phyloP scores from a whole-genome alignment of 2,888 invertebrate genomes.

The Elmis aenea region DNA sequence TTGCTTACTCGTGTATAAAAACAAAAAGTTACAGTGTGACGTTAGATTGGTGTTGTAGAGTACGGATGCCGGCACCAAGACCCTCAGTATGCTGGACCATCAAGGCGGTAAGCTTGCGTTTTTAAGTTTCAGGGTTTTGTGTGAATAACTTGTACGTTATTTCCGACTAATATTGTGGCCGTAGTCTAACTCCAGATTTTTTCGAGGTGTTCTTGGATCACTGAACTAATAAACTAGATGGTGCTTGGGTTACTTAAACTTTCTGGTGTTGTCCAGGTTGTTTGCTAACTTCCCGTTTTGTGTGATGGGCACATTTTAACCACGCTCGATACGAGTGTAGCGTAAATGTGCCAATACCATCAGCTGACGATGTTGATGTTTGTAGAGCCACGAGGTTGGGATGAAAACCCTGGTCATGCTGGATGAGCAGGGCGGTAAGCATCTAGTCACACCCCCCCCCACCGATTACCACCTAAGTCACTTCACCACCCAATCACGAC shows the following conservation, averaged over 20 bases:
- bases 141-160: too few relatives aligned
- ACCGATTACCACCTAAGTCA: slow-evolving; percentile 20
- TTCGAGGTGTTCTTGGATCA: neutral
- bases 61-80: slow-evolving; percentile 88
- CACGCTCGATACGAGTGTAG: slow-evolving; percentile 15
- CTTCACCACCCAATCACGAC: slow-evolving; percentile 20
- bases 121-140: too few relatives aligned
- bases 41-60: slow-evolving; percentile 72
- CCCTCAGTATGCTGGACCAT: slow-evolving; percentile 82
- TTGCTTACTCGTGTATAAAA: too few relatives aligned
- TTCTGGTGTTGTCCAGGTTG: slow-evolving; percentile 16
- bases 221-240: neutral
- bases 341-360: slow-evolving; percentile 18
- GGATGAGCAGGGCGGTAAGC: slow-evolving; percentile 99
- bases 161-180: too few relatives aligned
- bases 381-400: slow-evolving; percentile 99
- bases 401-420: slow-evolving; percentile 99
- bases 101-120: slow-evolving; percentile 93
- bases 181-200: too few relatives aligned
- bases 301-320: slow-evolving; percentile 16
- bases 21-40: too few relatives aligned
- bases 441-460: slow-evolving; percentile 47
- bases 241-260: slow-evolving; percentile 1
- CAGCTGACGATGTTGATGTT: slow-evolving; percentile 50
- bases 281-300: slow-evolving; percentile 17